A percentile compares a stretch with the other conserved stretches of the same genome.
Evolutionary conservation across 2,113 vertebrate species (phyloP).

Genomic region (Myrmophylax atrothorax): DNA sequence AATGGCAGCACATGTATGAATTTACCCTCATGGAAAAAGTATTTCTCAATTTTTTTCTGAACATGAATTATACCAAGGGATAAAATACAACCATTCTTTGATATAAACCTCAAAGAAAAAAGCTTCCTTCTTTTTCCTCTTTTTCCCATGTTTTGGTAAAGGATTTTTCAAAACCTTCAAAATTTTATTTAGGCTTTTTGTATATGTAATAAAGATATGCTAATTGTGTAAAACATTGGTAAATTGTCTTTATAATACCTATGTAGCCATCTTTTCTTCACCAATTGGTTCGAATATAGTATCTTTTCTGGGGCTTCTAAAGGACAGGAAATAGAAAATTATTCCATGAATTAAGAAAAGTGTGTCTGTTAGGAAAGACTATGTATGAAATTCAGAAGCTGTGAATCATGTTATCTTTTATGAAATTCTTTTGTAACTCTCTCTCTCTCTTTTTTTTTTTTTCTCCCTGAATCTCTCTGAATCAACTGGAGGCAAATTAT

Average conservation of each 20-base stretch:
- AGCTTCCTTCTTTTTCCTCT: fast-evolving
- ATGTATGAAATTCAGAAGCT: background rate
- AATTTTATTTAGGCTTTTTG: background rate
- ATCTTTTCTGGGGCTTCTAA: background rate
- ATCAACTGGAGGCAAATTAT: background rate
- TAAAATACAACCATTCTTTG: background rate
- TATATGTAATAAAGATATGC: background rate
- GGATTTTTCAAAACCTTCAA: background rate
- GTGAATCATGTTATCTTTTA: background rate
- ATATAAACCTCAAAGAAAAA: background rate
- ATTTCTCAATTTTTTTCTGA: background rate
- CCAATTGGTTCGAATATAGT: fast-evolving
- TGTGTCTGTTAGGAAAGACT: background rate
- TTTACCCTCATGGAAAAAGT: background rate
- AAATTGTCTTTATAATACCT: background rate
- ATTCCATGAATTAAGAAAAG: background rate
- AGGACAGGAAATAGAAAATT: background rate
- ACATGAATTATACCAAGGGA: background rate
- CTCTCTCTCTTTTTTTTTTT: background rate
- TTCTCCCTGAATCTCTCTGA: background rate
- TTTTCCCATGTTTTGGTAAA: background rate
- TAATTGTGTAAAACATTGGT: background rate
- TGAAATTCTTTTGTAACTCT: background rate
- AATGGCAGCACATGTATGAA: background rate
- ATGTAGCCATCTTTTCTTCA: background rate